Conservation (phyloP, 37 sponge, comb jelly and placozoan species). For the Sycon ciliatum region DNA sequence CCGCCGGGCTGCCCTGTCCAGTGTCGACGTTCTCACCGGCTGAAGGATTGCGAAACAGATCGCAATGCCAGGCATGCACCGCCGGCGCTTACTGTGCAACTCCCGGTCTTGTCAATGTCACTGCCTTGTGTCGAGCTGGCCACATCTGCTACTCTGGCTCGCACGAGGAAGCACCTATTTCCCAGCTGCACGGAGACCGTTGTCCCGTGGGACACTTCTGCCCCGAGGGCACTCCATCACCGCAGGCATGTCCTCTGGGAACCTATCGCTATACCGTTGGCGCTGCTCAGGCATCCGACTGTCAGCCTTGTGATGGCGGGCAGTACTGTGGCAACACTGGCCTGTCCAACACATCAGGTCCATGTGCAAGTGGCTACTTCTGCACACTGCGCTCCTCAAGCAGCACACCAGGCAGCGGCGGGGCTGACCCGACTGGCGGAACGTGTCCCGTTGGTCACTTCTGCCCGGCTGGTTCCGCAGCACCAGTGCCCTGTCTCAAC, state of each 20-base stretch:
- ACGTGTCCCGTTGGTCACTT: neutral
- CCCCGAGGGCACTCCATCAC: neutral
- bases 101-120: neutral
- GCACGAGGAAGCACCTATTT: neutral
- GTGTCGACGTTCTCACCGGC: neutral
- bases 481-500: conserved; percentile 6
- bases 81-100: neutral
- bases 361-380: neutral
- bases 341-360: neutral
- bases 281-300: neutral
- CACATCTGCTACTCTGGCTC: neutral
- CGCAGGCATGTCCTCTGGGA: neutral
- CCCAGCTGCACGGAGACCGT: neutral
- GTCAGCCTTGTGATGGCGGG: neutral
- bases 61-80: neutral
- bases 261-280: neutral
- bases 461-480: neutral
- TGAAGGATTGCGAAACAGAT: neutral
- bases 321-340: neutral
- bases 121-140: neutral
- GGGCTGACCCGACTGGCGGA: neutral
- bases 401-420: too few relatives aligned
- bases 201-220: neutral
- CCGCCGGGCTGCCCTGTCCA: neutral
- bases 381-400: neutral